Base-by-base conservation (phyloP, 2,888 invertebrate genomes). In the Trichopria drosophilae region DNA sequence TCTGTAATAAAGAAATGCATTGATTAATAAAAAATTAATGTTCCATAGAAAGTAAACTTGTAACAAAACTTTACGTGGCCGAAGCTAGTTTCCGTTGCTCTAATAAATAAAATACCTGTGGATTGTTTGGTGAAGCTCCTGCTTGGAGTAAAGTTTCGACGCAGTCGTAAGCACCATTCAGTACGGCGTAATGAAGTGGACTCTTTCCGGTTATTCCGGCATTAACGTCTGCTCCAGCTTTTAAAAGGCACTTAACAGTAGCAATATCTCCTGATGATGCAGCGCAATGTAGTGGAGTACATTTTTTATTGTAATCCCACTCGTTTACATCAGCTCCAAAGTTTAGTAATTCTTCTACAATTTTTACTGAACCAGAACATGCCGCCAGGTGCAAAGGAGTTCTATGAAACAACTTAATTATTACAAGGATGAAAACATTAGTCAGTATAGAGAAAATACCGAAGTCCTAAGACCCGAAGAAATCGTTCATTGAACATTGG, bases 131-230 rank as follows among this genome's bases (percentile, higher is more conserved):
- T 67, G 83, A 84, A 3, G 93, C 93, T 37, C 90, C 90, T 57
- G 85, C 84, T 60, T 85, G 82, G 42, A 93, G 73, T 56, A 94
- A 78, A 58, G 82, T 81, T 66, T 82, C 81, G 2, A 88, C 88
- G 63, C 90, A 90, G 57, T 87, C 86, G 46, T 82, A 78, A 9
- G 86, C 84, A 66, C 86, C 82, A 65, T 86, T 88, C 59, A 88
- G 82, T 42, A 91, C 90, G 1, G 93, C 93, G 71, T 88, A 90
- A 71, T 92, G 90, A 54, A 94, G 76, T 1, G 93, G 87, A 29
- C 89, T 90, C 57, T 83, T 82, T 45, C 83, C 82, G 44, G 69
- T 62, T 16, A 81, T 62, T 10, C 89, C 89, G 6, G 87, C 86
- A 65, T 89, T 86, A n/a, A 89, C 84, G 62, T 88, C 85, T n/a